Evolutionary conservation across 2,888 invertebrate genomes (phyloP).

Genomic region (Drosophila mercatorum): DNA sequence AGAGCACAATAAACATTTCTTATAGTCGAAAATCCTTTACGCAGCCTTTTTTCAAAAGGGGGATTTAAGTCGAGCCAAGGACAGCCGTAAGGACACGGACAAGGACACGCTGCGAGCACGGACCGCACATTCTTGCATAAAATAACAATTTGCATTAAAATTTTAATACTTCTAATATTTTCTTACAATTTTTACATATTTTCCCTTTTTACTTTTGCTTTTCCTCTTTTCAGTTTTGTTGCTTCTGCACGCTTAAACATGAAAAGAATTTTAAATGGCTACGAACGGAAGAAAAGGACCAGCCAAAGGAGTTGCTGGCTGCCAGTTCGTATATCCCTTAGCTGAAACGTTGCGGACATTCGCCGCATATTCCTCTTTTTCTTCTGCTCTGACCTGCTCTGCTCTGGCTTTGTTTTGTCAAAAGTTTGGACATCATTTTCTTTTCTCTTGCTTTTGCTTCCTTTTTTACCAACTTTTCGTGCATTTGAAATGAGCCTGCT

Average conservation of each 20-base stretch:
- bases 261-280: constrained; percentile 78
- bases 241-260: constrained; percentile 72
- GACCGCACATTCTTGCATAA: constrained; percentile 73
- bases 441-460: constrained; percentile 9
- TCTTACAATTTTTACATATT: constrained; percentile 52
- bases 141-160: constrained; percentile 80
- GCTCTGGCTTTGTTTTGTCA: constrained; percentile 55
- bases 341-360: constrained; percentile 29
- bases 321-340: constrained; percentile 34
- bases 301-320: constrained; percentile 46
- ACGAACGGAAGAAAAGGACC: constrained; percentile 26
- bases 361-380: constrained; percentile 21
- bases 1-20: constrained; percentile 61
- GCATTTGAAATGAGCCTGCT: constrained; percentile 62
- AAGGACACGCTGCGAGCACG: constrained; percentile 39
- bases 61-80: constrained; percentile 62
- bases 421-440: constrained; percentile 62
- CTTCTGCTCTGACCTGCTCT: constrained; percentile 7
- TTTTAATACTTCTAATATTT: constrained; percentile 78
- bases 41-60: constrained; percentile 72
- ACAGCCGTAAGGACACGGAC: constrained; percentile 25
- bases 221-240: constrained; percentile 24
- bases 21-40: constrained; percentile 72
- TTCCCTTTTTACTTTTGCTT: constrained; percentile 29
- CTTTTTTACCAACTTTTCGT: constrained; percentile 47